Conservation (phyloP, 2,797 vertebrate species). For the Petrocephalus schoutedeni region DNA sequence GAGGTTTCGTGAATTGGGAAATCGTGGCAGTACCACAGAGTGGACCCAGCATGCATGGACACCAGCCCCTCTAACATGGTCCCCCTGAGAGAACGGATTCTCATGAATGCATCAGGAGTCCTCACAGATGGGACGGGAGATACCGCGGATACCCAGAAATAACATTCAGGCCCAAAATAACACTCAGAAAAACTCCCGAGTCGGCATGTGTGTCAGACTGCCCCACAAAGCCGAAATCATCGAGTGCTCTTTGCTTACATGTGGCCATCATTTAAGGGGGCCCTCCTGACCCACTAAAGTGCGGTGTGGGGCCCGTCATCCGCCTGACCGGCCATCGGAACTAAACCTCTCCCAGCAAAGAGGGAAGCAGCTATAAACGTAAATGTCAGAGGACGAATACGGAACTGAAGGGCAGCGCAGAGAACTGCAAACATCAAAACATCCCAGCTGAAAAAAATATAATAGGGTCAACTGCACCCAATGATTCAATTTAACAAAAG, state of each 20-base stretch:
- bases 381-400: background rate
- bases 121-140: background rate
- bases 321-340: background rate
- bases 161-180: conserved; percentile 46
- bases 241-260: background rate
- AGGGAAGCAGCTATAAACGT: background rate
- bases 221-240: conserved; percentile 33
- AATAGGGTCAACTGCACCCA: background rate
- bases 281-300: background rate
- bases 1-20: background rate
- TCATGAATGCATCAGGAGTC: background rate
- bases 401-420: background rate
- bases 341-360: background rate
- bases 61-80: background rate
- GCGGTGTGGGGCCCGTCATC: background rate
- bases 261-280: background rate
- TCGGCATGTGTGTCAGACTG: conserved; percentile 30
- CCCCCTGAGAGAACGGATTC: background rate
- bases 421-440: background rate
- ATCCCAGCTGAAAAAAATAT: background rate
- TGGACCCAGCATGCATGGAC: background rate
- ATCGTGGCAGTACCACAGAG: background rate
- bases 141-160: conserved; percentile 20
- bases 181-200: conserved; percentile 27
- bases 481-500: background rate